Percentiles rank a stretch among this genome's conserved stretches.
Evolutionary conservation across 2,888 invertebrate species (phyloP).

Genomic region (Rhorus exstirpatorius): DNA sequence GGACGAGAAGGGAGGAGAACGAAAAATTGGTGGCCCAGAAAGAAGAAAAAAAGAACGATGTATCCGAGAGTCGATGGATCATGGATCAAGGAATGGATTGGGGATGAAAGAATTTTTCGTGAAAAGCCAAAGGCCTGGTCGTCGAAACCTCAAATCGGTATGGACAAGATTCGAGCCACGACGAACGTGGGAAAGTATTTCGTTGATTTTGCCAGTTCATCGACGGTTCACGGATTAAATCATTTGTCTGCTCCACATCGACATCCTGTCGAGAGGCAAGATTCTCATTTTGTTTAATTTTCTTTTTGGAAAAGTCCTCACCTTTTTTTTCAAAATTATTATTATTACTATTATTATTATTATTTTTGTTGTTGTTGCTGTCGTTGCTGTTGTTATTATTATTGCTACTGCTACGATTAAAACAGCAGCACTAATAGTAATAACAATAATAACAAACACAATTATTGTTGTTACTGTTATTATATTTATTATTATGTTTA

Average conservation of each 20-base stretch:
- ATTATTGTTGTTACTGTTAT: no score
- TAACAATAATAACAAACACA: no score
- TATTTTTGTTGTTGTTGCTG: no score
- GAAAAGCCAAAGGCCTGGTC: slow-evolving; percentile 46
- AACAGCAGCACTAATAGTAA: no score
- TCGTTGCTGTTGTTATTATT: no score
- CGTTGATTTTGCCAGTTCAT: slow-evolving; percentile 75
- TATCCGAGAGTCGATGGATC: slow-evolving; percentile 13
- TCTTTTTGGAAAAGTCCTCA: background rate
- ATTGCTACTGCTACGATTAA: no score
- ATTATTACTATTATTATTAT: no score
- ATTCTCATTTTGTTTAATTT: background rate
- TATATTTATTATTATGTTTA: no score
- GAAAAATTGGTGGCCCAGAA: slow-evolving; percentile 34
- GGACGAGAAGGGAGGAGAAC: background rate
- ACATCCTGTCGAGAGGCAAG: slow-evolving; percentile 77
- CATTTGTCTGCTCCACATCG: slow-evolving; percentile 78
- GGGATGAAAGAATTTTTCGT: slow-evolving; percentile 58
- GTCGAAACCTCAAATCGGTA: slow-evolving; percentile 68
- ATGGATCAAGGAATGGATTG: slow-evolving; percentile 69
- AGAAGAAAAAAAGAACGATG: slow-evolving; percentile 16
- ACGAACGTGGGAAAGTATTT: slow-evolving; percentile 73
- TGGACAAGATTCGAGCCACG: slow-evolving; percentile 74
- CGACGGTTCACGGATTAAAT: slow-evolving; percentile 79
- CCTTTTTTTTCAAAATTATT: no score